phyloP scores from a whole-genome alignment of 2,888 invertebrate species.

The Rhodophaea formosa region DNA sequence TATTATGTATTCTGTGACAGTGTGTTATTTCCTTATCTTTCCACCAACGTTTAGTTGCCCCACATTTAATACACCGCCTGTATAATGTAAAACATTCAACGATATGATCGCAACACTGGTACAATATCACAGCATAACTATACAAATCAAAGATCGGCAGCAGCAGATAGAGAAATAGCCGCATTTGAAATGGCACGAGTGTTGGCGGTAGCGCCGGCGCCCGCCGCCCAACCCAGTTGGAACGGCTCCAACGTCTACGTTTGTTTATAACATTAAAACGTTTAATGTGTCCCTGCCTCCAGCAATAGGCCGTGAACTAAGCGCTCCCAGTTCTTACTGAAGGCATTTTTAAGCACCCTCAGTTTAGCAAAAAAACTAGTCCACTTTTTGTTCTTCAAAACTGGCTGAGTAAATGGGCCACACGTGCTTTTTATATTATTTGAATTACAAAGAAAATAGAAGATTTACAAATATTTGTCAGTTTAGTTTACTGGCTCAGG shows the following conservation, averaged over 20 bases:
- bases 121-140: slow-evolving; percentile 15
- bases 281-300: slow-evolving; percentile 42
- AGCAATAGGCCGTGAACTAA: slow-evolving; percentile 35
- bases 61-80: too few species aligned
- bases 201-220: slow-evolving; percentile 65
- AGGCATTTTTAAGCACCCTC: not conserved
- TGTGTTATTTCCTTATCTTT: too few species aligned
- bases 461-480: too few species aligned
- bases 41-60: too few species aligned
- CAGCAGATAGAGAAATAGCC: slow-evolving; percentile 52
- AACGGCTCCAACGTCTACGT: slow-evolving; percentile 61
- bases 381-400: not conserved
- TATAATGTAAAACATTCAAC: too few species aligned
- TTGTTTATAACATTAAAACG: slow-evolving; percentile 75
- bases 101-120: not conserved
- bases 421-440: too few species aligned
- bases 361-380: not conserved
- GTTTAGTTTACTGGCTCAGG: too few species aligned
- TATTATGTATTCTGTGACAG: too few species aligned
- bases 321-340: slow-evolving; percentile 33
- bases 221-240: slow-evolving; percentile 60
- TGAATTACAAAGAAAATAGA: too few species aligned
- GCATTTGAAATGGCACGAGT: slow-evolving; percentile 51
- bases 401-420: too few species aligned
- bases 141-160: slow-evolving; percentile 38